These are phyloP conservation scores for Anoplopoma fimbria DNA, from an alignment of 2,113 vertebrate genomes.

Conservation along the genomic window DNA sequence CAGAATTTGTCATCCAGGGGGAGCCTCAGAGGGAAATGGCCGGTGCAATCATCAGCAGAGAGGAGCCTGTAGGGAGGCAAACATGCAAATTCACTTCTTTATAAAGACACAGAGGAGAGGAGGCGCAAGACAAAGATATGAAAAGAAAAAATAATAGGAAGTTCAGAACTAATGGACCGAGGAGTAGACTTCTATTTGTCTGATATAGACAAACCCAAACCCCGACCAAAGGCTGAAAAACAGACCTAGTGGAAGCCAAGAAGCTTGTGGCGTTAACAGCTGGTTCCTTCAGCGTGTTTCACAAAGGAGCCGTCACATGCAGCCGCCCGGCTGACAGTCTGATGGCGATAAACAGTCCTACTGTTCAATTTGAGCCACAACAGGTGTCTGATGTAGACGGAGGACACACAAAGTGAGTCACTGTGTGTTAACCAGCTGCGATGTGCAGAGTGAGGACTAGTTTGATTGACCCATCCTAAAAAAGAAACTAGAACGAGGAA, in stretches of 20 bases:
- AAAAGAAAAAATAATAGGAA: conserved; percentile 31
- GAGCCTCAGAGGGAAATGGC: conserved; percentile 68
- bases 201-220: conserved; percentile 23
- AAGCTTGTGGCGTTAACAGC: conserved; percentile 31
- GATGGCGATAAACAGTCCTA: conserved; percentile 46
- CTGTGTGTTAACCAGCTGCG: conserved; percentile 29
- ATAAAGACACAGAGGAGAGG: conserved; percentile 53
- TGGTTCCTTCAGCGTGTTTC: conserved; percentile 33
- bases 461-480: conserved; percentile 32
- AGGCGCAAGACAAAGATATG: conserved; percentile 36
- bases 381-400: conserved; percentile 70
- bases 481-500: background rate
- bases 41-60: conserved; percentile 66
- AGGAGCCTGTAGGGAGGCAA: conserved; percentile 61
- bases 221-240: conserved; percentile 39
- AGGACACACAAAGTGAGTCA: conserved; percentile 41
- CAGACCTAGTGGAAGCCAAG: conserved; percentile 7
- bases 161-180: conserved; percentile 34
- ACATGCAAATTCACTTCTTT: conserved; percentile 43
- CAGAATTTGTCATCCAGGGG: conserved; percentile 73
- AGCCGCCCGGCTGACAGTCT: conserved; percentile 30
- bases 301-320: conserved; percentile 11
- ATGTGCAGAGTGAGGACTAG: conserved; percentile 28
- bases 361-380: conserved; percentile 61
- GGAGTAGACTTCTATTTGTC: conserved; percentile 41